These are phyloP conservation scores for Saguinus imperator DNA, from an alignment of 2,113 vertebrate species.

Conservation along the genomic window DNA sequence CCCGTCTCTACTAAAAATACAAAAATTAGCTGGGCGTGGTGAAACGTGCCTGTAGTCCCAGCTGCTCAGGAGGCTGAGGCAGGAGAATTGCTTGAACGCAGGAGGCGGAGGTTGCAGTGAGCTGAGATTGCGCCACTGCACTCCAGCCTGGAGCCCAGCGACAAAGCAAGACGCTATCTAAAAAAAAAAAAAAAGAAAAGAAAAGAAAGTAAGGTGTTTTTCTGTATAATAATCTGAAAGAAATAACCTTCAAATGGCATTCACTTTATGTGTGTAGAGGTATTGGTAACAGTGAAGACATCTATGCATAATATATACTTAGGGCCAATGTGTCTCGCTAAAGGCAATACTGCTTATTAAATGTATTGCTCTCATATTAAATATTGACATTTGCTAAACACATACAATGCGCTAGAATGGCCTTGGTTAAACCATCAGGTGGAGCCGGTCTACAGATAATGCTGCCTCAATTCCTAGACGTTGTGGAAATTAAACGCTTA, in stretches of 20 bases:
- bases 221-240: not conserved
- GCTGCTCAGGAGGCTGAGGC: no score
- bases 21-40: no score
- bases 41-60: no score
- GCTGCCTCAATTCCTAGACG: not conserved
- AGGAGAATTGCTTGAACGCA: no score
- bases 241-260: not conserved
- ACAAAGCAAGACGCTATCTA: no score
- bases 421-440: not conserved
- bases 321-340: not conserved
- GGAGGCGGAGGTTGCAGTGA: no score
- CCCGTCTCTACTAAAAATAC: no score
- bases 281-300: not conserved
- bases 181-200: no score
- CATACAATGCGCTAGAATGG: not conserved
- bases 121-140: no score
- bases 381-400: not conserved
- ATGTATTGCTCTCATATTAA: not conserved
- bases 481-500: not conserved
- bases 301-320: not conserved
- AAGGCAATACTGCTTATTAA: not conserved
- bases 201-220: not conserved
- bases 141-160: no score
- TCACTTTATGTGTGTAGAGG: not conserved
- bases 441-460: not conserved